A percentile compares a stretch with the other conserved stretches of the same genome.
Conservation (phyloP, 1,140 invertebrate species). For the Drosophila sp. region DNA sequence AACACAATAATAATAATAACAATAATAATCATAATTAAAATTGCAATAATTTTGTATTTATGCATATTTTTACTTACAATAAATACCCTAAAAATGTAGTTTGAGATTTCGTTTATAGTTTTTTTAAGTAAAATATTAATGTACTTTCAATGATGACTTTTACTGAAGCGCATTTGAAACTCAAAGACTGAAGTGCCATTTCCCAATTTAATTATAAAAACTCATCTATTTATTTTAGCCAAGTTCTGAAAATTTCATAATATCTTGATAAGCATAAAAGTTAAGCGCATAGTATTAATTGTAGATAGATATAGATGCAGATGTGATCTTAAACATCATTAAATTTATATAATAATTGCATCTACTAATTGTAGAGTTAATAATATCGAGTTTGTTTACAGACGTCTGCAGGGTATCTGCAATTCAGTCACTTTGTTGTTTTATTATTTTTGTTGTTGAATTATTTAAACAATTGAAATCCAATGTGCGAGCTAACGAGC, state of each 20-base stretch:
- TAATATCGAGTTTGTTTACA: neutral
- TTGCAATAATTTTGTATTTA: constrained; percentile 20
- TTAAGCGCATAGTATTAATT: too few species aligned
- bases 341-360: neutral
- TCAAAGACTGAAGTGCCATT: too few species aligned
- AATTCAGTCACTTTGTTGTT: neutral
- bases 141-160: too few species aligned
- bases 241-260: too few species aligned
- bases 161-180: neutral
- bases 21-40: constrained; percentile 27
- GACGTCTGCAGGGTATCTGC: neutral
- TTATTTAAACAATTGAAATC: constrained; percentile 16
- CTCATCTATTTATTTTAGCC: too few species aligned
- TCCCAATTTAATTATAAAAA: too few species aligned
- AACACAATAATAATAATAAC: constrained; percentile 26
- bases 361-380: neutral
- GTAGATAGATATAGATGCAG: too few species aligned
- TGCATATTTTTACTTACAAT: constrained; percentile 6
- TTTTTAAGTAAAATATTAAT: too few species aligned
- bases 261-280: too few species aligned
- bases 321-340: neutral
- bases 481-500: constrained; percentile 22
- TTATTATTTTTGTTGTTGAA: neutral
- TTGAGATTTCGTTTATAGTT: neutral
- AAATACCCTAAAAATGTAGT: neutral